Evolutionary conservation across 2,113 vertebrate genomes (phyloP), one percentile per base, ranked within the genome.

Genomic region (Oncorhynchus keta): DNA sequence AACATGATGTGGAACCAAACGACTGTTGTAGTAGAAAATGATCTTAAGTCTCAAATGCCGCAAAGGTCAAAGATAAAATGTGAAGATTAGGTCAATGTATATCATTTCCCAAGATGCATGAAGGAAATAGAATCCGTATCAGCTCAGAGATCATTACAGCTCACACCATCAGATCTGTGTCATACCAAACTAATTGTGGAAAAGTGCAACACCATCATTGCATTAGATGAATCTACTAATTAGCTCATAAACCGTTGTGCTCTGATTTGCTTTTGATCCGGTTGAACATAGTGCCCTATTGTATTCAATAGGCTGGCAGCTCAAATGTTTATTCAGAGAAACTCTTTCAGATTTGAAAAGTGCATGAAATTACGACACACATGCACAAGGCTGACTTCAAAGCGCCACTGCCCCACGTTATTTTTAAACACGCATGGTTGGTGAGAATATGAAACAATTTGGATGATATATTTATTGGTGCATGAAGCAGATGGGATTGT

Each of bases 401-500:
- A 71, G 61, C 18, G 22, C 61, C 13, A 71, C 3, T 71, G 32
- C 20, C 35, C 22, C 2, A 59, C 64, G 26, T 59, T 45, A 67
- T 72, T 13, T 68, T 68, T 51, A 68, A 78, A 45, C 68, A 28
- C 32, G 62, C 26, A 35, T 67, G 49, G 64, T 62, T 32, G 16
- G 51, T 68, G 73, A 64, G 22, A 81, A 72, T 68, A 28, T 68
- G 62, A 72, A 72, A 68, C 70, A 61, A 32, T 74, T 70, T 30
- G 51, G 28, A 11, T 77, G 68, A 75, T 78, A 61, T 72, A 78
- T 39, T 57, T 71, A 55, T 14, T 62, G 64, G 35, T 39, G 30
- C 39, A 20, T 39, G 68, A 66, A 72, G 59, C 76, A 71, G 61
- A 75, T 74, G 75, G n/a, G 76, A 66, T 66, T 68, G n/a, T 68